Evolutionary conservation across 92 coral and sea anemone genomes (phyloP).

Genomic region (Desmophyllum pertusum): DNA sequence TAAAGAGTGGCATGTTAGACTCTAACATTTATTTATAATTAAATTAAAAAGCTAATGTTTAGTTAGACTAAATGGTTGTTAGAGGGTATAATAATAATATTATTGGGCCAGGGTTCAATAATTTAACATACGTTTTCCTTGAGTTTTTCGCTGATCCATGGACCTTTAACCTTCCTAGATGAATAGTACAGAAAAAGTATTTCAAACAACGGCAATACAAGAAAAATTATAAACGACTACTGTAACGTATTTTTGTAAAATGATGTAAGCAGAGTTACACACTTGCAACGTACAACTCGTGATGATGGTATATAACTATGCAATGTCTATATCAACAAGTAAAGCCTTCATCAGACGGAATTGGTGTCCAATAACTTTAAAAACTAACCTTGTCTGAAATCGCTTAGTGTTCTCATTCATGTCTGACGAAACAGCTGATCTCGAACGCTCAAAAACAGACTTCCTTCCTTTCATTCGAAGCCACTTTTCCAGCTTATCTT

Average conservation of each 20-base stretch:
- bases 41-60: too few species aligned
- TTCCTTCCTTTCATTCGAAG: constrained; percentile 49
- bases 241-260: too few species aligned
- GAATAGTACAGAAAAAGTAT: too few species aligned
- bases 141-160: background rate
- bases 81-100: too few species aligned
- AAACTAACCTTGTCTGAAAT: constrained; percentile 17
- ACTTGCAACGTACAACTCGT: too few species aligned
- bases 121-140: constrained; percentile 5
- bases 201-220: too few species aligned
- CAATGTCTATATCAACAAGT: background rate
- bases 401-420: background rate
- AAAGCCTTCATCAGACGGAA: background rate
- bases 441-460: constrained; percentile 32
- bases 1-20: too few species aligned
- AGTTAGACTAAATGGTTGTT: too few species aligned
- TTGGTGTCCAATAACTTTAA: background rate
- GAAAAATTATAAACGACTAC: too few species aligned
- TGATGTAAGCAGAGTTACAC: too few species aligned
- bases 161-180: background rate
- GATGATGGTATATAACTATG: too few species aligned
- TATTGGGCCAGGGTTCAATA: background rate
- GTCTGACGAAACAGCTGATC: constrained; percentile 38
- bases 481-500: constrained; percentile 58
- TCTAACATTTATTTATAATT: too few species aligned